Evolutionary conservation across 2,113 vertebrate genomes (phyloP).

Genomic region (Sus scrofa): DNA sequence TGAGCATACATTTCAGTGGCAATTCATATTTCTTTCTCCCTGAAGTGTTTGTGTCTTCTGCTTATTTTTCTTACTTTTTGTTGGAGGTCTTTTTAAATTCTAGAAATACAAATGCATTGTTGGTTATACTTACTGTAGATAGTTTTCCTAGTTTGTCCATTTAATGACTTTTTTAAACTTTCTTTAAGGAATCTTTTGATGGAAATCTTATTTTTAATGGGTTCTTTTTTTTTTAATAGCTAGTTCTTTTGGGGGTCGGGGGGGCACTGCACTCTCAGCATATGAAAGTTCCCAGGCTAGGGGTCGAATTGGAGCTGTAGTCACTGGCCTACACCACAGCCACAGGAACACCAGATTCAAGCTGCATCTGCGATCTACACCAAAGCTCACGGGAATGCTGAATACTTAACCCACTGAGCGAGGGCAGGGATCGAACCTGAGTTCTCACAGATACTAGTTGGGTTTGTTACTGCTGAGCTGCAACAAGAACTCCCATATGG

Average conservation of each 20-base stretch:
- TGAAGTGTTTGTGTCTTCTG: conserved; percentile 18
- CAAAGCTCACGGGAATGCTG: too few relatives aligned
- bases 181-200: conserved; percentile 1
- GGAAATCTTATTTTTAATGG: conserved; percentile 54
- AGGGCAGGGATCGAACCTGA: too few relatives aligned
- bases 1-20: neutral
- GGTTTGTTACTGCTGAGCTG: too few relatives aligned
- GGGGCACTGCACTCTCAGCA: too few relatives aligned
- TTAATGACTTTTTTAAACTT: neutral
- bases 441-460: too few relatives aligned
- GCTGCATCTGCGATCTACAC: too few relatives aligned
- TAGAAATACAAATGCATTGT: neutral
- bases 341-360: too few relatives aligned
- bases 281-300: too few relatives aligned
- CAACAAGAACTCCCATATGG: neutral
- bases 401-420: too few relatives aligned
- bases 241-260: too few relatives aligned
- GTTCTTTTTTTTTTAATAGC: neutral
- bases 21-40: neutral
- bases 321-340: too few relatives aligned
- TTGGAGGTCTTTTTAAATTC: neutral
- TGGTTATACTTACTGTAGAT: neutral
- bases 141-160: neutral
- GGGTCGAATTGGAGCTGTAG: too few relatives aligned
- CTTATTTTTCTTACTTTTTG: conserved; percentile 6